These are phyloP conservation scores for Aramus guarauna DNA, from an alignment of 2,113 vertebrate genomes.

Conservation along the genomic window DNA sequence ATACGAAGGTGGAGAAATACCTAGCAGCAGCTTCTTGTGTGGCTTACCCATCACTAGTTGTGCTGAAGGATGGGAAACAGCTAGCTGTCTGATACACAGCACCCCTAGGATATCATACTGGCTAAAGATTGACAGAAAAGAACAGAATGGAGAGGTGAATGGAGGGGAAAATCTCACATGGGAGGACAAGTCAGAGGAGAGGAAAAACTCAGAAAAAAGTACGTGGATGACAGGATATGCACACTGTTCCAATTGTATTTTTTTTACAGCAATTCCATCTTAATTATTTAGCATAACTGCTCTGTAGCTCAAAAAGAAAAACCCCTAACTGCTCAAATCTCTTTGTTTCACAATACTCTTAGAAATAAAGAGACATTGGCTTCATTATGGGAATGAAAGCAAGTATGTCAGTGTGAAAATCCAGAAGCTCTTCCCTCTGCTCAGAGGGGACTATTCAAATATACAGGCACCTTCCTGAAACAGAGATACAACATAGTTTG, in stretches of 20 bases:
- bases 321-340: background rate
- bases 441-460: background rate
- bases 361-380: background rate
- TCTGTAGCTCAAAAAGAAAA: background rate
- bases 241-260: rapidly evolving
- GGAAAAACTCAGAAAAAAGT: background rate
- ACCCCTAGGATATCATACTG: background rate
- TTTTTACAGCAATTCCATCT: background rate
- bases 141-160: background rate
- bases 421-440: background rate
- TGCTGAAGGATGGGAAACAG: constrained; percentile 9
- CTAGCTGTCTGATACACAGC: background rate
- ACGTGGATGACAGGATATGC: background rate
- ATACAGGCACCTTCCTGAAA: background rate
- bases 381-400: background rate
- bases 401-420: background rate
- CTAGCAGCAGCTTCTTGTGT: background rate
- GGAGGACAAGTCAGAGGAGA: background rate
- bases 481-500: rapidly evolving
- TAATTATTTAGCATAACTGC: background rate
- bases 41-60: background rate
- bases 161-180: background rate
- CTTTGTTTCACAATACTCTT: background rate
- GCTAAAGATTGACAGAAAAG: background rate
- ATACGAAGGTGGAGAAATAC: background rate